Percentiles rank a stretch among this genome's conserved stretches.
Evolutionary conservation across 2,113 vertebrate genomes (phyloP).

Genomic region (Asarcornis scutulata): DNA sequence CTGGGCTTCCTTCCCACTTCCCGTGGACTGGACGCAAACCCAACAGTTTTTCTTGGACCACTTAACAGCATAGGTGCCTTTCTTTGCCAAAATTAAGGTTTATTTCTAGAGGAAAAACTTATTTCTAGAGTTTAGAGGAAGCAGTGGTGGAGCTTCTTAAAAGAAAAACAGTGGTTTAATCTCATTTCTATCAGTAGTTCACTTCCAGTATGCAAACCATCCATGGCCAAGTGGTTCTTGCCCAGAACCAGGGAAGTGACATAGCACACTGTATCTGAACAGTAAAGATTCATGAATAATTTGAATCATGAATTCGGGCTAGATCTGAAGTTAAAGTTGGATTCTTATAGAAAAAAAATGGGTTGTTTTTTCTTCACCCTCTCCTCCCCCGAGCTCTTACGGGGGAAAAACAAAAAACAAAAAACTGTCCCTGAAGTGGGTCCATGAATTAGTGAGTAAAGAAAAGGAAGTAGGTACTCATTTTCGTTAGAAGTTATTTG

Average conservation of each 20-base stretch:
- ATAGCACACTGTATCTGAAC: background rate
- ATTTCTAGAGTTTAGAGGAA: slow-evolving; percentile 35
- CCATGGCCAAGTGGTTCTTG: background rate
- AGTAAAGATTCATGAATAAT: background rate
- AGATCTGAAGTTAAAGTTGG: background rate
- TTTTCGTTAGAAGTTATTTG: background rate
- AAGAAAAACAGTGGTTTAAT: background rate
- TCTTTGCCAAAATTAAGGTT: background rate
- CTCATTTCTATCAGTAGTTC: background rate
- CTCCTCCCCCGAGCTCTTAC: background rate
- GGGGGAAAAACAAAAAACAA: background rate
- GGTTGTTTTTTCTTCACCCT: background rate
- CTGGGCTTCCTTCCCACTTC: slow-evolving; percentile 16
- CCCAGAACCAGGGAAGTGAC: background rate
- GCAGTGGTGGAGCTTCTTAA: background rate
- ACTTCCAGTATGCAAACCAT: background rate
- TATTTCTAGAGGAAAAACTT: background rate
- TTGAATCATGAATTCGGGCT: background rate
- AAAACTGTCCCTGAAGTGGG: background rate
- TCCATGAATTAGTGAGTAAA: background rate
- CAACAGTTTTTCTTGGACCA: slow-evolving; percentile 39
- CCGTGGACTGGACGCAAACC: background rate
- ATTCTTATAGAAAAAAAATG: background rate
- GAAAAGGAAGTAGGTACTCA: background rate
- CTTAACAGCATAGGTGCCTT: background rate